Percentiles rank a stretch among this genome's conserved stretches.
Evolutionary conservation across 2,888 invertebrate genomes (phyloP).

Genomic region (Perdita meconis): DNA sequence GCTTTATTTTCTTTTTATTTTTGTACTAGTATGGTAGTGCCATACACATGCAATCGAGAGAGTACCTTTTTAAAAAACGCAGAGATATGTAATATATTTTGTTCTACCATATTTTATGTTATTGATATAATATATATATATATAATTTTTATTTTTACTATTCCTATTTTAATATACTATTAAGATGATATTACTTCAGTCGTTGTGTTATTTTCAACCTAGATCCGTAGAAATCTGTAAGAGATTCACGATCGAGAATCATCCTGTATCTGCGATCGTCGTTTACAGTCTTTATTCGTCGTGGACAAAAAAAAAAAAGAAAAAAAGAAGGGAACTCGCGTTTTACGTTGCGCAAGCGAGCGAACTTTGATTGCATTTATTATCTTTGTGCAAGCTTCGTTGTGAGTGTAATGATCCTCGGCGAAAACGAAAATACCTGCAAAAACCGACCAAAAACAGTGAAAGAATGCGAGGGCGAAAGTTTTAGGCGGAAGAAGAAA

Average conservation of each 20-base stretch:
- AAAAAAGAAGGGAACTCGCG: too few species aligned
- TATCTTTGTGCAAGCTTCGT: conserved; percentile 5
- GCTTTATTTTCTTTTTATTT: background rate
- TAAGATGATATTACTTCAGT: background rate
- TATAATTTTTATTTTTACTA: conserved; percentile 28
- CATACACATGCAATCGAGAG: conserved; percentile 20
- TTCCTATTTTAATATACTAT: conserved; percentile 8
- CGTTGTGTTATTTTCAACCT: background rate
- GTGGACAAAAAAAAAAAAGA: background rate
- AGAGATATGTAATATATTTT: conserved; percentile 40
- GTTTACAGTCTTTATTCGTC: background rate
- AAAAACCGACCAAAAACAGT: conserved; percentile 62
- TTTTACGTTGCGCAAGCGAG: conserved; percentile 31
- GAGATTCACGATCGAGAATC: background rate
- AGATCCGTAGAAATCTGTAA: background rate
- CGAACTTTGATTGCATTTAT: conserved; percentile 32
- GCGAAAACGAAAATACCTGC: conserved; percentile 38
- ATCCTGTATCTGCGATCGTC: background rate
- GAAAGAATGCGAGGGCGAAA: background rate
- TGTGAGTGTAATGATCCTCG: conserved; percentile 26
- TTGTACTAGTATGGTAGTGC: background rate
- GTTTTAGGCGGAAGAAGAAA: conserved; percentile 12
- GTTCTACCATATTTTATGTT: conserved; percentile 28
- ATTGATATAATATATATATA: conserved; percentile 11
- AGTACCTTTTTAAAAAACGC: conserved; percentile 31